phyloP scores from a whole-genome alignment of 2,113 vertebrate species.

The Peromyscus californicus region DNA sequence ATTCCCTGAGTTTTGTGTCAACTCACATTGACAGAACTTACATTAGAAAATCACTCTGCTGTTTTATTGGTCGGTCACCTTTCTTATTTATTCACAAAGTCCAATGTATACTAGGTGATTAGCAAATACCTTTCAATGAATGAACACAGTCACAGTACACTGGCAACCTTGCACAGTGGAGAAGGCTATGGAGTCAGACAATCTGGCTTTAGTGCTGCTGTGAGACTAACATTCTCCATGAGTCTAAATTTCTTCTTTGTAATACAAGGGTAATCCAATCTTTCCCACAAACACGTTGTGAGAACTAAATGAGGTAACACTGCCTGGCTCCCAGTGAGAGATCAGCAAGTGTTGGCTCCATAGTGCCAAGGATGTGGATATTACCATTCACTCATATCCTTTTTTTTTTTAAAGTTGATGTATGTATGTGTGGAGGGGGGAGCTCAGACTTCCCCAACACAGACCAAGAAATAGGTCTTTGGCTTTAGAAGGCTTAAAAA shows the following conservation, averaged over 20 bases:
- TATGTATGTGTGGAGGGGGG: not conserved
- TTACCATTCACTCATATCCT: not conserved
- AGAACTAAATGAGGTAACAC: not conserved
- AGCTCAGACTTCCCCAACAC: not conserved
- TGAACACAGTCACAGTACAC: not conserved
- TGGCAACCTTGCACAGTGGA: not conserved
- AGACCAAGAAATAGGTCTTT: not conserved
- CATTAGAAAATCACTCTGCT: constrained; percentile 1
- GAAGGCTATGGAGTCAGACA: not conserved
- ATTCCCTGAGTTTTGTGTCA: constrained; percentile 25
- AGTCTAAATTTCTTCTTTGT: constrained; percentile 23
- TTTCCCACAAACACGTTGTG: not conserved
- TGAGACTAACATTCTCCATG: not conserved
- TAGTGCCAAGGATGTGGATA: not conserved
- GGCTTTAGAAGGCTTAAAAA: constrained; percentile 12
- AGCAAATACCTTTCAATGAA: constrained; percentile 26
- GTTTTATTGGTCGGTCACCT: not conserved
- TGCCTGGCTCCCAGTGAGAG: not conserved
- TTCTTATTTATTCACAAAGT: constrained; percentile 36
- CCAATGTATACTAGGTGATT: not conserved
- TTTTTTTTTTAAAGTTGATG: not conserved
- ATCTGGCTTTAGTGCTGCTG: not conserved
- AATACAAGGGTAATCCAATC: not conserved
- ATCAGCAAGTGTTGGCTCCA: not conserved
- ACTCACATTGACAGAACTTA: not conserved